Percentiles rank a stretch among this genome's conserved stretches.
These are phyloP conservation scores for Dryoscopus gambensis DNA, from an alignment of 2,113 vertebrate genomes.

Conservation along the genomic window DNA sequence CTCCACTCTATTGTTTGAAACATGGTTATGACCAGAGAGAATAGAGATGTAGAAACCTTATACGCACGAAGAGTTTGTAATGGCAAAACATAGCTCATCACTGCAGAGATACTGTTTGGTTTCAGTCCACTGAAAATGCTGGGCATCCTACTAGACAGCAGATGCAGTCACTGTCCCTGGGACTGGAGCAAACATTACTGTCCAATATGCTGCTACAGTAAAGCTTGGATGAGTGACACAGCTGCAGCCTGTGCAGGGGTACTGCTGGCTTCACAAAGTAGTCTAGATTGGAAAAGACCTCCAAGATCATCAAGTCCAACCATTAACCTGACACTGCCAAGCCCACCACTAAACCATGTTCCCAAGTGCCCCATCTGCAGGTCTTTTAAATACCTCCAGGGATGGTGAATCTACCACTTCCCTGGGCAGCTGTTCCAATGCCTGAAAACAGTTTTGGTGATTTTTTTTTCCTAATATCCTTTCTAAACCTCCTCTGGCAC, in stretches of 20 bases:
- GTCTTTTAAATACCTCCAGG: not conserved
- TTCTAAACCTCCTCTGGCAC: not conserved
- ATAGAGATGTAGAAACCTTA: not conserved
- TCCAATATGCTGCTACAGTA: not conserved
- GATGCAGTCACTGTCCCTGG: not conserved
- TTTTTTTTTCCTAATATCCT: too few species aligned
- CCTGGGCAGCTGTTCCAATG: not conserved
- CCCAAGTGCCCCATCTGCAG: not conserved
- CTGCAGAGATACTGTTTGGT: not conserved
- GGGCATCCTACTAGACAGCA: not conserved
- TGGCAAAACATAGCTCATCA: not conserved
- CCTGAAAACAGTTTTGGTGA: not conserved
- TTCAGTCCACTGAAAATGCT: not conserved
- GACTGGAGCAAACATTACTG: not conserved
- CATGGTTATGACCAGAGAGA: not conserved
- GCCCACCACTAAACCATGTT: not conserved
- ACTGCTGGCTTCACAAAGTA: not conserved
- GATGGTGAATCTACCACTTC: not conserved
- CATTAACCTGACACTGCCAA: not conserved
- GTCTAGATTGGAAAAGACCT: not conserved
- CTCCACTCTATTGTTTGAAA: not conserved
- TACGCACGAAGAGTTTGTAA: not conserved
- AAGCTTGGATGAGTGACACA: not conserved
- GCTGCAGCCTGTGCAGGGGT: not conserved
- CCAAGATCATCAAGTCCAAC: not conserved